These are phyloP conservation scores for Marcusenius ussheri DNA, from an alignment of 2,113 vertebrate species.

Conservation along the genomic window DNA sequence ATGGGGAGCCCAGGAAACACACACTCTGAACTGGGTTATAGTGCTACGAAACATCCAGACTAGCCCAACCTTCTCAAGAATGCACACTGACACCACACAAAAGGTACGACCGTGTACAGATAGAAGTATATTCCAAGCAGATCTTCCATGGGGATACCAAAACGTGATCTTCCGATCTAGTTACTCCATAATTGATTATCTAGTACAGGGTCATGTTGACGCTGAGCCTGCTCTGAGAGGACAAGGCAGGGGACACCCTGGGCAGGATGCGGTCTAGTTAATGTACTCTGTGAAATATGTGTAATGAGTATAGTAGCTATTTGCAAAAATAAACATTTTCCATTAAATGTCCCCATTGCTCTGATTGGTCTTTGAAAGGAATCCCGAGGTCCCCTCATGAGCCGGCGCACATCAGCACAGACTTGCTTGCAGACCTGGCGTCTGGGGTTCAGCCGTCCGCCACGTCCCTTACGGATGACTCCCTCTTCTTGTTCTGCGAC, in stretches of 20 bases:
- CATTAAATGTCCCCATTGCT: not conserved
- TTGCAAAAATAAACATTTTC: not conserved
- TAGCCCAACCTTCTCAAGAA: not conserved
- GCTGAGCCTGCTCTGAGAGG: not conserved
- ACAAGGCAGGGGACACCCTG: not conserved
- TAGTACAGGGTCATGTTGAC: not conserved
- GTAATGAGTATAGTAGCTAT: not conserved
- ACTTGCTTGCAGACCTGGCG: not conserved
- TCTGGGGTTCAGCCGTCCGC: not conserved
- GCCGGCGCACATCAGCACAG: not conserved
- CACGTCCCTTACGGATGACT: not conserved
- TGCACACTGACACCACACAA: not conserved
- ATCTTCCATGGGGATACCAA: not conserved
- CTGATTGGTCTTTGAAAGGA: not conserved
- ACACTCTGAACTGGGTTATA: not conserved
- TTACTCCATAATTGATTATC: not conserved
- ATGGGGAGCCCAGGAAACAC: not conserved
- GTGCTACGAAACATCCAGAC: not conserved
- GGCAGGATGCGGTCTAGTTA: not conserved
- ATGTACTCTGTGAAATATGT: not conserved
- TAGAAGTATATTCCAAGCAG: not conserved
- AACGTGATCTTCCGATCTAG: not conserved
- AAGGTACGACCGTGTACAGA: not conserved
- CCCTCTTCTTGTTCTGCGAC: not conserved
- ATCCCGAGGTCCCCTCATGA: not conserved